Evolutionary conservation across 2,797 vertebrate genomes (phyloP).

Genomic region (Acipenser transmontanus): DNA sequence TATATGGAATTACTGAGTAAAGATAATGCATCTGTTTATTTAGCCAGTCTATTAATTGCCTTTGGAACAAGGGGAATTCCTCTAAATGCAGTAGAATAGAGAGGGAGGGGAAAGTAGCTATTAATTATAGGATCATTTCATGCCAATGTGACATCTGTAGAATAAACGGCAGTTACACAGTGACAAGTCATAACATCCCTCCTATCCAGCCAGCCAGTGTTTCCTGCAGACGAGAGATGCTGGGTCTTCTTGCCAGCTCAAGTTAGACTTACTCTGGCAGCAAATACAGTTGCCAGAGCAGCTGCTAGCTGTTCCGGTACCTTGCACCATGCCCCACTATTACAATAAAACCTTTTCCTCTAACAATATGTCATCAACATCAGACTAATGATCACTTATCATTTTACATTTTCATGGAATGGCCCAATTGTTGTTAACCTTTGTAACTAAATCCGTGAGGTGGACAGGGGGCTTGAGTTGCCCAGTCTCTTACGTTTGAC

Average conservation of each 20-base stretch:
- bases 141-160: conserved; percentile 52
- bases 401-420: too few species aligned
- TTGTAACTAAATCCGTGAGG: too few species aligned
- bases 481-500: too few species aligned
- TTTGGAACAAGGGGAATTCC: conserved; percentile 53
- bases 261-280: too few species aligned
- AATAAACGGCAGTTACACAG: conserved; percentile 51
- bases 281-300: too few species aligned
- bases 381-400: too few species aligned
- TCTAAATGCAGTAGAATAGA: conserved; percentile 39
- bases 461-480: too few species aligned
- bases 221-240: not conserved
- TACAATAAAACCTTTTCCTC: too few species aligned
- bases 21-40: conserved; percentile 38
- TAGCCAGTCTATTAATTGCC: conserved; percentile 45
- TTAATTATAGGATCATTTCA: conserved; percentile 56
- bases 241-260: not conserved
- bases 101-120: conserved; percentile 48
- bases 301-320: too few species aligned
- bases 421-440: too few species aligned
- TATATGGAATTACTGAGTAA: conserved; percentile 21
- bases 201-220: conserved; percentile 25
- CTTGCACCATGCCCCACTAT: too few species aligned
- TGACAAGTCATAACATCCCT: conserved; percentile 46
- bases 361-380: too few species aligned